Evolutionary conservation across 92 coral and sea anemone genomes (phyloP), one percentile per base, ranked within the genome.

Genomic region (Parazoanthus swiftii): DNA sequence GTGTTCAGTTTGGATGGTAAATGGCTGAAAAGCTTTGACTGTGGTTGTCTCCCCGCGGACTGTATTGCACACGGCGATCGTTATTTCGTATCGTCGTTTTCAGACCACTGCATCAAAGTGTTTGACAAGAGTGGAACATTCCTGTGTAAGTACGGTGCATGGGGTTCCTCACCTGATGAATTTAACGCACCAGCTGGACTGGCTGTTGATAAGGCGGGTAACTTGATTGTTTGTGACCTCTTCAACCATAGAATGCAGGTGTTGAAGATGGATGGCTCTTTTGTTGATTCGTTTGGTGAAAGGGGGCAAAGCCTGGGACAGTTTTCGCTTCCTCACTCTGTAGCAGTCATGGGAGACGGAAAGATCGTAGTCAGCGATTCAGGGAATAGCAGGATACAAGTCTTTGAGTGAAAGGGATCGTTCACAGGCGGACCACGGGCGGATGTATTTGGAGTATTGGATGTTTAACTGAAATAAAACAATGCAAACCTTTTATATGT

Each of bases 311-410:
- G 44, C 21, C 63, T 56, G 76, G 91, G 91, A 74, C 88, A 89
- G 77, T 81, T 89, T 35, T 48, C 26, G 36, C 72, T 76, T 38
- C 86, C 86, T 23, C 73, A 82, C 3, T 80, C 81, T 2, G 88
- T 82, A 25, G 79, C 91, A 33, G 80, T 81, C 33, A 81, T 89
- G 83, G 76, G 68, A 54, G 82, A 89, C 37, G 83, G 91, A 25
- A 73, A 86, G 13, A 73, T 89, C 44, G 88, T 89, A n/a, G 91
- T 89, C 20, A 50, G 75, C 58, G 91, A 89, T 37, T 8, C 56
- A 50, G 15, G 59, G 18, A 89, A 89, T 43, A 54, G 82, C 74
- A 86, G 91, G 21, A 50, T 89, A 25, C 91, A 89, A 77, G 6
- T 89, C 25, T 89, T 89, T 33, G 76, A 72, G 76, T 72, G 39